Conservation (phyloP, 2,888 invertebrate genomes). For the Xestia sexstrigata region DNA sequence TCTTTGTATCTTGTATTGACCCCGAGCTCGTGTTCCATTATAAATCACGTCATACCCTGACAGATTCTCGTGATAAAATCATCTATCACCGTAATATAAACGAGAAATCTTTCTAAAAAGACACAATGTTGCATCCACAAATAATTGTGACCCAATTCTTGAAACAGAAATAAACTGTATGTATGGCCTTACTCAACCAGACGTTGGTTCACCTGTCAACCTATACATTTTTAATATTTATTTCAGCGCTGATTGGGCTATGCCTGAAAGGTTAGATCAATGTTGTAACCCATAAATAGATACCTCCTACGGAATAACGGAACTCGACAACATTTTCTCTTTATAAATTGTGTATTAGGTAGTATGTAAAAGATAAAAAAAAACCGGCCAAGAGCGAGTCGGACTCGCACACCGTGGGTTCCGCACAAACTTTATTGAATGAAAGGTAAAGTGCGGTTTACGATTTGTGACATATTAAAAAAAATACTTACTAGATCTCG, state of each 20-base stretch:
- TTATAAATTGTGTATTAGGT: neutral
- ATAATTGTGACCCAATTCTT: slow-evolving; percentile 68
- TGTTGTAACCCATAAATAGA: slow-evolving; percentile 34
- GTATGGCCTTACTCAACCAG: slow-evolving; percentile 64
- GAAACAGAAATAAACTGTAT: slow-evolving; percentile 65
- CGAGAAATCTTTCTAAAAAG: slow-evolving; percentile 58
- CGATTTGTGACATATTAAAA: too few relatives aligned
- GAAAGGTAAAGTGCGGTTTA: too few relatives aligned
- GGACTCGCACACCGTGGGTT: too few relatives aligned
- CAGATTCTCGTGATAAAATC: slow-evolving; percentile 39
- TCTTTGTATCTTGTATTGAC: slow-evolving; percentile 3
- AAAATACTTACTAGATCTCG: too few relatives aligned
- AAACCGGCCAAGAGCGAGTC: too few relatives aligned
- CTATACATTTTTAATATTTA: slow-evolving; percentile 57
- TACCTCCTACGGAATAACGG: neutral
- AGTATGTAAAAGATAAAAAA: slow-evolving; percentile 2
- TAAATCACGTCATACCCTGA: slow-evolving; percentile 36
- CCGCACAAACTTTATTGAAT: too few relatives aligned
- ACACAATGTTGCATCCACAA: slow-evolving; percentile 61
- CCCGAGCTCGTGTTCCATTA: slow-evolving; percentile 18
- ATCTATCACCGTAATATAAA: slow-evolving; percentile 35
- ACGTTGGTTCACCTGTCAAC: slow-evolving; percentile 57
- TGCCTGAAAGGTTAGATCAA: slow-evolving; percentile 32
- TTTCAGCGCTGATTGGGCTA: slow-evolving; percentile 28
- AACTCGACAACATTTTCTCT: slow-evolving; percentile 11